Conservation (phyloP, 2,797 vertebrate genomes). For the Anguilla megastoma region DNA sequence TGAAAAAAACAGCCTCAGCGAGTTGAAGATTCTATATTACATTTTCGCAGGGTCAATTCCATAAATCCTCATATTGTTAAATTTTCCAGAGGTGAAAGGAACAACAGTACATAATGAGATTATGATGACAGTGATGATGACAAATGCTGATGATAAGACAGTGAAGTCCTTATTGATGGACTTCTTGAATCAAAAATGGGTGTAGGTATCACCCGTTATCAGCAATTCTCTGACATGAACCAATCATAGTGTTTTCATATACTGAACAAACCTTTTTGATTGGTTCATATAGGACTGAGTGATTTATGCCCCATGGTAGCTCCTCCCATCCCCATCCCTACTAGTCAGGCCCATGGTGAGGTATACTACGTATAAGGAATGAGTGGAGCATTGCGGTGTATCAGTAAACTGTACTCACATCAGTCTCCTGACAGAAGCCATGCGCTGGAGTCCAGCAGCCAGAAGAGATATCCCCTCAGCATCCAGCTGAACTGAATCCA, state of each 20-base stretch:
- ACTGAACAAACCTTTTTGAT: background rate
- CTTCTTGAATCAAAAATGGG: background rate
- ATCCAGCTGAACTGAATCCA: conserved; percentile 69
- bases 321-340: background rate
- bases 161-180: background rate
- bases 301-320: background rate
- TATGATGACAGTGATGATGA: background rate
- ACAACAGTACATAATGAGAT: background rate
- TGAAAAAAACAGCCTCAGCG: conserved; percentile 9
- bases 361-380: too few relatives aligned
- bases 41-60: background rate
- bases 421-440: conserved; percentile 67
- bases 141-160: background rate
- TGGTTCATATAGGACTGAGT: background rate
- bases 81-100: background rate
- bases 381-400: background rate
- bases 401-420: conserved; percentile 67
- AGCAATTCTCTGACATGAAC: background rate
- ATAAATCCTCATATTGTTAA: background rate
- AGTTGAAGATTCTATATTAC: background rate
- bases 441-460: conserved; percentile 55
- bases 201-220: background rate
- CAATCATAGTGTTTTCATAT: background rate
- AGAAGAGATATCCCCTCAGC: conserved; percentile 57
- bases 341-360: background rate